Base-by-base conservation (phyloP, 2,888 invertebrate genomes). In the Tetragonula carbonaria region DNA sequence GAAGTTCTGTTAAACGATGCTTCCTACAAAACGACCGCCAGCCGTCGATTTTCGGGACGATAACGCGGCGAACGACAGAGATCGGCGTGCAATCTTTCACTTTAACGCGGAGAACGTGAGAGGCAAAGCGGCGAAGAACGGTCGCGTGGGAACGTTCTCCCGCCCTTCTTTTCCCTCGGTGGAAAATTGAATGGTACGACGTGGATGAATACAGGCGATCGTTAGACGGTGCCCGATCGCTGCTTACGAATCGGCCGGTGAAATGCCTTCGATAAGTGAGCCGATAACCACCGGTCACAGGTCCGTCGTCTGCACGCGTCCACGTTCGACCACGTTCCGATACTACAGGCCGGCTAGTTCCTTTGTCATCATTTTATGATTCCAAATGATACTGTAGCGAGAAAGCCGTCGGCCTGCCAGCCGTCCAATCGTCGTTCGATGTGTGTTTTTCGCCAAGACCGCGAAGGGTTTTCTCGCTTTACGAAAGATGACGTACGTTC, bases 181-280 rank as follows among this genome's bases (percentile, higher is more conserved):
- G 86, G 84, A 89, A 89, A 89, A 89, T 89, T 89, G 88, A 89
- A 89, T 83, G 88, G 90, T 89, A 86, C 87, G 74, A 88, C 67
- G 88, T 67, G 76, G 82, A 84, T 63, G 85, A 84, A 79, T 82
- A 88, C 76, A 82, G 80, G 59, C 85, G 88, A 88, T 90, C 85
- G 89, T 88, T 89, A 88, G 82, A 67, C 70, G 66, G 70, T 33
- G 33, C 45, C 74, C 72, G 71, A 75, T 78, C 84, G 77, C 74
- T 83, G 62, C 76, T 89, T 85, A 68, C 70, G 72, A 90, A 88
- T 86, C 84, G 82, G 28, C 68, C 76, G 83, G 77, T 79, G 75
- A 87, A 86, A 86, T 80, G 81, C 67, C 80, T 73, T 59, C 86
- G 91, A 90, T 89, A 86, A 89, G 79, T 81, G 78, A 81, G n/a